phyloP scores from a whole-genome alignment of 2,797 vertebrate genomes.

The Coilia nasus region DNA sequence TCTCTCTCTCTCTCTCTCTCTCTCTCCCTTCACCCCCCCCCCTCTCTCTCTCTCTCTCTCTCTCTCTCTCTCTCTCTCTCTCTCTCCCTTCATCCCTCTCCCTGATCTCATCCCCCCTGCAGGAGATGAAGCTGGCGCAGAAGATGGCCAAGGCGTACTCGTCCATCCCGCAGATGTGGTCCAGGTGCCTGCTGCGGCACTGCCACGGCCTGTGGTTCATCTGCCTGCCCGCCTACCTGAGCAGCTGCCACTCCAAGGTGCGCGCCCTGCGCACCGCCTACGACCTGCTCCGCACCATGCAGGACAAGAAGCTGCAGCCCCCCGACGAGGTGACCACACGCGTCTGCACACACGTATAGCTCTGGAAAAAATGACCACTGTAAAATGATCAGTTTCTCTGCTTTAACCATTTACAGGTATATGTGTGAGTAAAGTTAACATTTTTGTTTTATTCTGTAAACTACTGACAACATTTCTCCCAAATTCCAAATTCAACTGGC shows the following conservation, averaged over 20 bases:
- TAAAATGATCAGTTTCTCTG: too few relatives aligned
- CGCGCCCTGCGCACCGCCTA: constrained; percentile 91
- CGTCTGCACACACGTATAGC: too few relatives aligned
- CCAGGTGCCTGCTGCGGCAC: constrained; percentile 92
- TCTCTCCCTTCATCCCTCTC: constrained; percentile 39
- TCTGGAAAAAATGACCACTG: too few relatives aligned
- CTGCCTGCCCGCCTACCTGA: constrained; percentile 92
- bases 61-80: not conserved
- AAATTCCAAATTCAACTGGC: too few relatives aligned
- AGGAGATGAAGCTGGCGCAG: constrained; percentile 97
- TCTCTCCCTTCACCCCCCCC: not conserved
- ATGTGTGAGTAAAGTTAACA: too few relatives aligned
- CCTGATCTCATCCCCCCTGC: too few relatives aligned
- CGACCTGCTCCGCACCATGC: constrained; percentile 94
- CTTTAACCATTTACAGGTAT: too few relatives aligned
- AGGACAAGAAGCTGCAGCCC: constrained; percentile 92
- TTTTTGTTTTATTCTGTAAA: too few relatives aligned
- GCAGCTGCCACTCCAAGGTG: constrained; percentile 93
- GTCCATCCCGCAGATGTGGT: constrained; percentile 98
- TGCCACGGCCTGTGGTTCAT: constrained; percentile 99
- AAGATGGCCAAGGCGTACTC: constrained; percentile 93
- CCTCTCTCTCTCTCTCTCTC: not conserved
- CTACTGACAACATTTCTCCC: too few relatives aligned
- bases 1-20: not conserved
- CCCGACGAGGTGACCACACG: constrained; percentile 99